Evolutionary conservation across 1,140 invertebrate species (phyloP), one percentile per base, ranked within the genome.

Genomic region (Plodia interpunctella): DNA sequence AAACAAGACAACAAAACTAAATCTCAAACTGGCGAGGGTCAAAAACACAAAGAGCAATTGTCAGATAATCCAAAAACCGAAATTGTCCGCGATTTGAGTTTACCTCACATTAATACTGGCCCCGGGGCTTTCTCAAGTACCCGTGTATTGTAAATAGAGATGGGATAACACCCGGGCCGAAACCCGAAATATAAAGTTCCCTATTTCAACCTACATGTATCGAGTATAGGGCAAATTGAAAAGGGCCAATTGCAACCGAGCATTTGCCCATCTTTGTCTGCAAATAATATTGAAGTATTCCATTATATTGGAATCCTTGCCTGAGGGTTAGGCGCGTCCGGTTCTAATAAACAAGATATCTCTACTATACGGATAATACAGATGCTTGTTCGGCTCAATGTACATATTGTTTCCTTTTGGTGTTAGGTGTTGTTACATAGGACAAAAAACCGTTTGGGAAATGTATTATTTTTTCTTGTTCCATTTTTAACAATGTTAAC

Each of bases 211-310:
- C 21, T 25, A 2, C 21, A 25, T 25, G 6, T 25, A 25, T 3
- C 2, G 2, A 25, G 2, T 25, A 25, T 25, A 25, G 21, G 21
- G 2, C 21, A 25, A 3, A 25, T 25, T 25, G 2, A 25, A 25
- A 25, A 25, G 6, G 21, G 2, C 21, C 21, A 6, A 6, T 25
- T 25, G 2, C 2, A 2, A 6, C 6, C 6, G 21, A 6, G 2
- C 21, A 6, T 25, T 25, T 25, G 21, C 21, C 21, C 21, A 25
- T 25, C 21, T 25, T 2, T 25, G 21, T 25, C 21, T 25, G 78
- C 80, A 87, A 88, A 88, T 85, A 88, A 83, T 69, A 70, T 71
- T 80, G 74, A 85, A 87, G 82, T 85, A 85, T 87, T 85, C 76
- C 76, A 85, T 87, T 86, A 86, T 87, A 85, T 88, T 78, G 77